Base-by-base conservation (phyloP, 2,797 vertebrate species). In the Monodelphis domestica region DNA sequence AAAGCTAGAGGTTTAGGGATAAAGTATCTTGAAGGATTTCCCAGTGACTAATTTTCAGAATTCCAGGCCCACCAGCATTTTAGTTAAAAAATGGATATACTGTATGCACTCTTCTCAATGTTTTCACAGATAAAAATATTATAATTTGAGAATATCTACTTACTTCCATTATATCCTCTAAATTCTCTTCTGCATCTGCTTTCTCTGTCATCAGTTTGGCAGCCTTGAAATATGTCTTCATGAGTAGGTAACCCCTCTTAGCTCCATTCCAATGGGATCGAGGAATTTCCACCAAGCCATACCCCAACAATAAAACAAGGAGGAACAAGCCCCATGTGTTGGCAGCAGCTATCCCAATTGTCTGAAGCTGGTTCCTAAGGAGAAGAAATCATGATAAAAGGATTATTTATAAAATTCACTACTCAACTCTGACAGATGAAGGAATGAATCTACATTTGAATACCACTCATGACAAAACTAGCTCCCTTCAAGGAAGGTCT, bases 311-410 rank as follows among this genome's bases (percentile, higher is more conserved):
- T 97, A 99, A 97, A 78, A 99, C 99, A 57, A 99, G 99, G 96
- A 99, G 99, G 97, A 99, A 99, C 1, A 99, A 98, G 95, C 99
- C 99, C 99, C 99, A 99, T 0, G 99, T 99, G 97, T 99, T 99
- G 21, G 99, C 99, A 4, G 99, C 99, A 0, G 99, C 99, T 98
- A 99, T 99, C 29, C 99, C 99, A 90, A 99, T 99, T 52, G 99
- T 99, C 98, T 99, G 99, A 87, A 99, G 99, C 94, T 99, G 99
- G 93, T 98, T 99, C 99, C 99, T 99, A 96, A 94, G 90, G 15
- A 0, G 94, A 15, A 94, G 26, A 63, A 90, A 90, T 89, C 7
- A 94, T 50, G 95, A 59, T 12, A 33, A 94, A 53, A 12, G 0
- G 89, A 54, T 15, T 21, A 54, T 38, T 12, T 4, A 38, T 84